These are phyloP conservation scores for Pollenia amentaria DNA, from an alignment of 2,888 invertebrate species.

Conservation along the genomic window DNA sequence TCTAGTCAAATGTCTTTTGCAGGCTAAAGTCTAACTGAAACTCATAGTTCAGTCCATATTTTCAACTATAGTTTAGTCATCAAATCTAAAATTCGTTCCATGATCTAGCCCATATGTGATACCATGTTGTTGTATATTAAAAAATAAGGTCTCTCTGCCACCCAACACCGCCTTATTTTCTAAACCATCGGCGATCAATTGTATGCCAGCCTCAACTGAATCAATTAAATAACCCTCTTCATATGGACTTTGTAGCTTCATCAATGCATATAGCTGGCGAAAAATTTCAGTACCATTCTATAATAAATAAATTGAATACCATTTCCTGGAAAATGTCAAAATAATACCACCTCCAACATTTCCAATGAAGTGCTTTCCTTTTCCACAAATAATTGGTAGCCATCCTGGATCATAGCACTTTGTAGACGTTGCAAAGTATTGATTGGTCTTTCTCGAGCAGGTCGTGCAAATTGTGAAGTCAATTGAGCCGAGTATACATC, in stretches of 20 bases:
- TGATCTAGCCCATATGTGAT: too few species aligned
- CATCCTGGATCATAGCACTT: conserved; percentile 87
- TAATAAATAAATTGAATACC: not conserved
- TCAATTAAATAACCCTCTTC: conserved; percentile 87
- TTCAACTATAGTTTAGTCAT: too few species aligned
- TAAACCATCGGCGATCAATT: conserved; percentile 87
- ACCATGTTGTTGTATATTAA: conserved; percentile 91
- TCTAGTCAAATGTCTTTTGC: too few species aligned
- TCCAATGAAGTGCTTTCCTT: conserved; percentile 90
- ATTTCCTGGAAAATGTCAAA: conserved; percentile 8
- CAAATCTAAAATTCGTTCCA: not conserved
- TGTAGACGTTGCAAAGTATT: conserved; percentile 88
- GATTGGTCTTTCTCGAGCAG: conserved; percentile 89
- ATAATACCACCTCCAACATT: conserved; percentile 87
- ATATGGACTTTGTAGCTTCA: conserved; percentile 86
- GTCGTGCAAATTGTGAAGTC: conserved; percentile 90
- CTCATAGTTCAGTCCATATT: too few species aligned
- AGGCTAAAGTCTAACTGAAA: too few species aligned
- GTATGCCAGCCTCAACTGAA: conserved; percentile 90
- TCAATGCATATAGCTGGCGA: conserved; percentile 88
- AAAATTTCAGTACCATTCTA: conserved; percentile 92
- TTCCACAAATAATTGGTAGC: conserved; percentile 89
- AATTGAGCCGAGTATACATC: conserved; percentile 92
- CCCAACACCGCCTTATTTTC: conserved; percentile 88
- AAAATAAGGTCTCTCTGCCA: conserved; percentile 90